phyloP scores from a whole-genome alignment of 2,888 invertebrate genomes.

The Dolichomitus sp. region DNA sequence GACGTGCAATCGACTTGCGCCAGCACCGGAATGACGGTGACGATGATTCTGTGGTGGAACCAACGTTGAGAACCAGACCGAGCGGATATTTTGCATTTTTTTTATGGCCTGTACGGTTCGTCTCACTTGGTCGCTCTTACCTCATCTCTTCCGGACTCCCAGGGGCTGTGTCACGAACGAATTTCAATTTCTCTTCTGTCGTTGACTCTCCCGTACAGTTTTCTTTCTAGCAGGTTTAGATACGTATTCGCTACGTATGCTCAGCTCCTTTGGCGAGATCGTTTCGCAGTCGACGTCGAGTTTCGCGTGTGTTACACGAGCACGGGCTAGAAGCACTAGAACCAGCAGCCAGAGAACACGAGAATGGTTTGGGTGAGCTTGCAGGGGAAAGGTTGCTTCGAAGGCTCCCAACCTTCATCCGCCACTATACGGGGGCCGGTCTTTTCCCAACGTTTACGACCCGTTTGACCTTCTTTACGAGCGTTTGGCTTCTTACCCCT shows the following conservation, averaged over 20 bases:
- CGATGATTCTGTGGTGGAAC: constrained; percentile 35
- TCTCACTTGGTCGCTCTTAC: constrained; percentile 49
- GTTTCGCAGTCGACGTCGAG: constrained; percentile 53
- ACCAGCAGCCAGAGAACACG: constrained; percentile 11
- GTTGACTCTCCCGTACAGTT: constrained; percentile 41
- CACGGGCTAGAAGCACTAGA: constrained; percentile 23
- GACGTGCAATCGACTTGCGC: constrained; percentile 38
- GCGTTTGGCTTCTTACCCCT: constrained; percentile 80
- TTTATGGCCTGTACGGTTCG: constrained; percentile 64
- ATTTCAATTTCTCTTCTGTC: constrained; percentile 75
- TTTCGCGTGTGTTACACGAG: constrained; percentile 39
- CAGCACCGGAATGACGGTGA: constrained; percentile 46
- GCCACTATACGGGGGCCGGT: constrained; percentile 72
- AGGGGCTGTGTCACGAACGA: constrained; percentile 61
- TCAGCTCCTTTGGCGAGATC: constrained; percentile 37
- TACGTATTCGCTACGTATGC: constrained; percentile 30
- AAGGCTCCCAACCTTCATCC: constrained; percentile 76
- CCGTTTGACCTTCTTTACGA: constrained; percentile 82
- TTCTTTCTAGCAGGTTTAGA: constrained; percentile 42
- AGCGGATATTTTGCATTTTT: constrained; percentile 49
- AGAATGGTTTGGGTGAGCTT: constrained; percentile 26
- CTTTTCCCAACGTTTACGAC: constrained; percentile 80
- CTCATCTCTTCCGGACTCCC: constrained; percentile 39
- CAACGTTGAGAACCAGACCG: constrained; percentile 41
- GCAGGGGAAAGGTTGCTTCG: constrained; percentile 48